A percentile compares a stretch with the other conserved stretches of the same genome.
Evolutionary conservation across 1,140 invertebrate species (phyloP).

Genomic region (Hyphantria cunea): DNA sequence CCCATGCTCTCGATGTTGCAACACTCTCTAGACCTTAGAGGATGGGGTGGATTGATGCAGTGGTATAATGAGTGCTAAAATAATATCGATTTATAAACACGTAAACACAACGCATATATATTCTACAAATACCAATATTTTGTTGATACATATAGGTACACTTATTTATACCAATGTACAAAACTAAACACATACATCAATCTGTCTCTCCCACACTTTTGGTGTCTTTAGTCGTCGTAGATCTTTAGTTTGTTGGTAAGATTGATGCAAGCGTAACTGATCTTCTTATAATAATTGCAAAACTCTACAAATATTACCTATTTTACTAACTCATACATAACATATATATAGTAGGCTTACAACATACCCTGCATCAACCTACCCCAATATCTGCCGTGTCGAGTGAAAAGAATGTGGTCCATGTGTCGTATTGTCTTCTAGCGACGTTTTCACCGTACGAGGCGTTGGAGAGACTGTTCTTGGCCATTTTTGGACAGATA

Average conservation of each 20-base stretch:
- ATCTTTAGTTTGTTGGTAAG: slow-evolving; percentile 33
- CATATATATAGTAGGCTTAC: neutral
- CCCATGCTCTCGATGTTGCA: slow-evolving; percentile 69
- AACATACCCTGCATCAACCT: slow-evolving; percentile 58
- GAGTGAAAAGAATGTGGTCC: slow-evolving; percentile 55
- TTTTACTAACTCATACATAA: neutral
- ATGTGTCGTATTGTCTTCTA: slow-evolving; percentile 81
- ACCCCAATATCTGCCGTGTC: slow-evolving; percentile 47
- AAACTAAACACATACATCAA: slow-evolving; percentile 38
- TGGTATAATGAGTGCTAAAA: slow-evolving; percentile 16
- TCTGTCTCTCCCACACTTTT: slow-evolving; percentile 34
- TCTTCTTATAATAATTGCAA: neutral
- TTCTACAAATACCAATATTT: slow-evolving; percentile 1
- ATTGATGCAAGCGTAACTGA: slow-evolving; percentile 29
- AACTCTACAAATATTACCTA: neutral
- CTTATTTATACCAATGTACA: slow-evolving; percentile 28
- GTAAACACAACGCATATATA: slow-evolving; percentile 8
- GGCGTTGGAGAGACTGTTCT: slow-evolving; percentile 98
- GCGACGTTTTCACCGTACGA: slow-evolving; percentile 93
- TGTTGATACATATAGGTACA: slow-evolving; percentile 12
- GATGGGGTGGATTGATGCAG: slow-evolving; percentile 67
- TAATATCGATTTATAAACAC: slow-evolving; percentile 10
- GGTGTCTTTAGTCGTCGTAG: slow-evolving; percentile 33
- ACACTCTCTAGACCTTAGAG: slow-evolving; percentile 52
- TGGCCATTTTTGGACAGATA: slow-evolving; percentile 98